Base-by-base conservation (phyloP, 2,888 invertebrate genomes). In the Agonopterix heracliana region DNA sequence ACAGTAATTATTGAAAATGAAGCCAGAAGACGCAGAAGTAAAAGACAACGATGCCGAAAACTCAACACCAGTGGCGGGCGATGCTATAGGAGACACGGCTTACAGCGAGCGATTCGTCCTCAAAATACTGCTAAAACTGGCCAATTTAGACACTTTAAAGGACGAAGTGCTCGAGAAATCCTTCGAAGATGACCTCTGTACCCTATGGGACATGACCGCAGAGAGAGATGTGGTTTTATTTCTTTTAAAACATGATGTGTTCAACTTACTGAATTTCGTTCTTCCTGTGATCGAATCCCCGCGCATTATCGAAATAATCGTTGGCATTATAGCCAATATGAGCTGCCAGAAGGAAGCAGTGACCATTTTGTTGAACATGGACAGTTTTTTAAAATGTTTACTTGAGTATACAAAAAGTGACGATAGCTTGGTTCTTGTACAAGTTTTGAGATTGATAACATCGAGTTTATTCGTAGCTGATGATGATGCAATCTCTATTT, bases 261-360 rank as follows among this genome's bases (percentile, higher is more conserved):
- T 94, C 3, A 90, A 92, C 49, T 81, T 95, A 12, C 91, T 93
- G 11, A 84, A 90, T 57, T 87, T 90, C 50, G 89, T 90, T 0
- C 67, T 93, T 45, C 83, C 87, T 44, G 77, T 78, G 10, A 90
- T 92, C 0, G 88, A 90, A 45, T 90, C 92, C 40, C 89, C 90
- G 9, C 89, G 96, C 57, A 82, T 95, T 36, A 90, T 91, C 45
- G 97, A 97, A 88, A 94, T 97, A 58, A 83, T 95, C 38, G 83
- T 97, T 11, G 97, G 97, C 5, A 94, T 96, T 48, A 86, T 96
- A 51, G 95, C 93, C 1, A 97, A 97, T 75, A 93, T 97, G 91
- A 93, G 94, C 54, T 93, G 93, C 62, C 90, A 92, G 52, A 85
- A 90, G 50, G 89, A 90, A 53, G 90, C 92, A 2, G 90, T 93